Base-by-base conservation (phyloP, 2,113 vertebrate genomes). In the Parus major region DNA sequence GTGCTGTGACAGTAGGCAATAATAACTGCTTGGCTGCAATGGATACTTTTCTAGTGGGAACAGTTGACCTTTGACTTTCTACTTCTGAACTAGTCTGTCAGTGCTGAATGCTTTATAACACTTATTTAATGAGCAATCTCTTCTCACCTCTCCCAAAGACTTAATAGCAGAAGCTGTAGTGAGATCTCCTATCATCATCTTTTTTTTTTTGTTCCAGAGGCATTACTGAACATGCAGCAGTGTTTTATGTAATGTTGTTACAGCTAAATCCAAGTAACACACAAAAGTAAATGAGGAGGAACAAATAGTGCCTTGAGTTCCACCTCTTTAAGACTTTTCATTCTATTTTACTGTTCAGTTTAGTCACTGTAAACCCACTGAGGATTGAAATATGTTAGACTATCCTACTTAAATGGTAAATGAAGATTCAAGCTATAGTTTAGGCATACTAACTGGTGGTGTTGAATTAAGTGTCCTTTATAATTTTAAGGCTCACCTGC, bases 121-220 rank as follows among this genome's bases (percentile, higher is more conserved):
- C 86, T 90, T 90, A 77, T n/a, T 96, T 93, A 96, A 96, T 95
- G 95, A 93, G n/a, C 88, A 86, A 84, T 93, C 90, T 89, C 77
- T 96, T 97, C 90, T 77, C 95, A 88, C 86, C 49, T 93, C 68
- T 95, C 76, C 82, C 80, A 86, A 86, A 83, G 90, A 64, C 86
- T 96, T 95, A 96, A 96, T 94, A 95, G 93, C 80, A 97, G 95
- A 96, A 95, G 88, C 88, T 96, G 95, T 86, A 96, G 80, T 35
- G 4, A 95, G 93, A 95, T 92, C 86, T 94, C 88, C 93, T 95
- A 94, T 96, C 93, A 94, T 93, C 90, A 93, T 96, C 55, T 39
- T 39, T 53, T 78, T 53, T 78, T 86, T 90, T 94, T 52, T 83
- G 57, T 84, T 92, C 57, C 79, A 87, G 59, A 84, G n/a, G 49